Percentiles rank a stretch among this genome's conserved stretches.
These are phyloP conservation scores for Drosophila mauritiana DNA, from an alignment of 1,140 invertebrate genomes.

Conservation along the genomic window DNA sequence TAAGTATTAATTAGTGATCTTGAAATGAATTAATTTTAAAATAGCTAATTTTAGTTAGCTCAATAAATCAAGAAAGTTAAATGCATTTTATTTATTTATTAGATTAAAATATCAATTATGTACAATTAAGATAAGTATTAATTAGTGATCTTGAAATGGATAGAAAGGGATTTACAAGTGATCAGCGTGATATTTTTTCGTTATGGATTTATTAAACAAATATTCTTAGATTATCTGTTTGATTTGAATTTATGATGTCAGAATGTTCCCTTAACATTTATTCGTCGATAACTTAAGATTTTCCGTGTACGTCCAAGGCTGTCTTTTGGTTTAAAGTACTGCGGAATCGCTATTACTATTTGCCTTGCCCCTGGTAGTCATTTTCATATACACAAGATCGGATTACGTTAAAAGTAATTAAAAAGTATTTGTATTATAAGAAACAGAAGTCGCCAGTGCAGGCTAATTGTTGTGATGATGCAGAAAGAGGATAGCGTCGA, in stretches of 20 bases:
- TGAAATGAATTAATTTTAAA: not conserved
- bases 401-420: conserved; percentile 23
- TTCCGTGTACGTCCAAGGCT: conserved; percentile 1
- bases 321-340: conserved; percentile 6
- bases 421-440: conserved; percentile 31
- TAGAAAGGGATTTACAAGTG: not conserved
- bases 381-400: conserved; percentile 22
- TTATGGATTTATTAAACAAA: conserved; percentile 29
- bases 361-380: conserved; percentile 24
- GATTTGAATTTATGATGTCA: conserved; percentile 9
- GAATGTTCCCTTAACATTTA: conserved; percentile 4
- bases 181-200: not conserved
- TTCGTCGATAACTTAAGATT: conserved; percentile 1
- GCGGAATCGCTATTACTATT: not conserved
- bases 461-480: conserved; percentile 60
- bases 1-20: not conserved
- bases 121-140: not conserved
- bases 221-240: conserved; percentile 12
- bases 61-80: too few relatives aligned
- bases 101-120: not conserved
- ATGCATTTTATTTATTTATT: not conserved
- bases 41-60: too few relatives aligned
- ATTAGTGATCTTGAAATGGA: not conserved
- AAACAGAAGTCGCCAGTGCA: conserved; percentile 14
- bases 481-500: conserved; percentile 78